phyloP scores from a whole-genome alignment of 2,113 vertebrate species.

The Orthonyx spaldingii region DNA sequence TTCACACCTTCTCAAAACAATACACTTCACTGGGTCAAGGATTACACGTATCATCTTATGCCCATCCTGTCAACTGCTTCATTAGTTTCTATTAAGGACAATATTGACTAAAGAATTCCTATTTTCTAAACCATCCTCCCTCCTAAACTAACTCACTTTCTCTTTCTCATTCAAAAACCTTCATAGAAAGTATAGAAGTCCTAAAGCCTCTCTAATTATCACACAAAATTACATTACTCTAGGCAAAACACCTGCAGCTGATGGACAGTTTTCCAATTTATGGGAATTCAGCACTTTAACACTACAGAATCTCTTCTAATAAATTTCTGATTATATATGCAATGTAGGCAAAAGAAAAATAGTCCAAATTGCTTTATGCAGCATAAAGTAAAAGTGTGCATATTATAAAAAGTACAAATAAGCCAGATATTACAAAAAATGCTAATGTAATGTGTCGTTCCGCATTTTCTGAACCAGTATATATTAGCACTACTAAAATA shows the following conservation, averaged over 20 bases:
- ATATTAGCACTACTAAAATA: constrained; percentile 19
- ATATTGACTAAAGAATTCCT: constrained; percentile 38
- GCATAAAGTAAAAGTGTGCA: background rate
- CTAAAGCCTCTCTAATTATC: background rate
- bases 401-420: background rate
- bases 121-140: constrained; percentile 9
- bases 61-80: background rate
- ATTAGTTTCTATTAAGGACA: constrained; percentile 30
- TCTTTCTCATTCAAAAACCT: background rate
- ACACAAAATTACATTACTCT: background rate
- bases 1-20: background rate
- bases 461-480: constrained; percentile 4
- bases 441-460: background rate
- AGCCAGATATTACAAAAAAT: background rate
- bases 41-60: background rate
- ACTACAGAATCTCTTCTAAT: background rate
- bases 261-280: background rate
- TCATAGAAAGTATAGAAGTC: background rate
- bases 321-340: background rate
- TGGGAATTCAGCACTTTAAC: background rate
- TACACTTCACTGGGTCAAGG: background rate
- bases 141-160: background rate
- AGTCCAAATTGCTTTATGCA: background rate
- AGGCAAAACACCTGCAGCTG: background rate
- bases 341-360: background rate